Conservation (phyloP, 2,888 invertebrate species). For the Drosophila yooni region DNA sequence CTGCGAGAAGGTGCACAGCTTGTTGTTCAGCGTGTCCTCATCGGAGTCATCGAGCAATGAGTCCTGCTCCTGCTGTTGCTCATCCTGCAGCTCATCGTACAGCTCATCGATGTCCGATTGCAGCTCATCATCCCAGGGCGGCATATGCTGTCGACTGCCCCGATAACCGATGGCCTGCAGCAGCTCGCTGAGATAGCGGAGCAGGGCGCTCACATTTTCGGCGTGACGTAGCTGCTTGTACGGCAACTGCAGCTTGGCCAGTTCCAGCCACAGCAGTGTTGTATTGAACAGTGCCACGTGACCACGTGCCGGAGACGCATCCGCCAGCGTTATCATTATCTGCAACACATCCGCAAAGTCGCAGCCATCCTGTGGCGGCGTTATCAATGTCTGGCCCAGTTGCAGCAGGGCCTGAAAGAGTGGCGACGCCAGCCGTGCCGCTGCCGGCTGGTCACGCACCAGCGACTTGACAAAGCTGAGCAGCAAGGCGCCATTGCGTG, state of each 20-base stretch:
- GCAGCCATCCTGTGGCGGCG: conserved; percentile 88
- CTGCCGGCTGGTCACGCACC: conserved; percentile 87
- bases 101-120: conserved; percentile 92
- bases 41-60: conserved; percentile 91
- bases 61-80: conserved; percentile 96
- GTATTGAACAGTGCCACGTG: conserved; percentile 93
- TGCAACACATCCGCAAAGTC: conserved; percentile 91
- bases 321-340: conserved; percentile 93
- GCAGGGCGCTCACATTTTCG: conserved; percentile 92
- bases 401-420: conserved; percentile 91
- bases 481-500: conserved; percentile 89
- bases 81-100: conserved; percentile 95
- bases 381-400: conserved; percentile 89
- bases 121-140: conserved; percentile 93
- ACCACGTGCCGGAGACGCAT: conserved; percentile 90
- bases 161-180: conserved; percentile 83
- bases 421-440: conserved; percentile 83
- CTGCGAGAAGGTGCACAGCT: conserved; percentile 97
- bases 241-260: conserved; percentile 86
- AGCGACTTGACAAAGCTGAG: conserved; percentile 90
- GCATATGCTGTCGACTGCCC: conserved; percentile 87
- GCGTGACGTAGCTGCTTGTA: conserved; percentile 76
- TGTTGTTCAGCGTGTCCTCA: conserved; percentile 86
- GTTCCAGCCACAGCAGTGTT: conserved; percentile 91
- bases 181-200: conserved; percentile 93